Conservation (phyloP, 2,797 vertebrate species). For the Halcyon chelicuti region DNA sequence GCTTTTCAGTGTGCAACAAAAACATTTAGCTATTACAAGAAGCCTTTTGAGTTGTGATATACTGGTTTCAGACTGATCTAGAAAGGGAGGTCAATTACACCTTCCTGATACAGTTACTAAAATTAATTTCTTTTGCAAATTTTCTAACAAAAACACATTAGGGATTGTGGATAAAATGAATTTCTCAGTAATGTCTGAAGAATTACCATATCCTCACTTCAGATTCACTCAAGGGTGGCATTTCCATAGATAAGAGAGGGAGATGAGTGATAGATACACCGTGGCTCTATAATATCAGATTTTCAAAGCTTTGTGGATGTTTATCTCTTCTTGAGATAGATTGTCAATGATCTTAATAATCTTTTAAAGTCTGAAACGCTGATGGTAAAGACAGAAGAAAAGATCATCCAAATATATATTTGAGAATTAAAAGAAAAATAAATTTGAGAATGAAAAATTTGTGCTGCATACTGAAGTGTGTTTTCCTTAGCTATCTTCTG, state of each 20-base stretch:
- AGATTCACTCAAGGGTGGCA: background rate
- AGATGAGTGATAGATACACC: background rate
- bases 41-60: constrained; percentile 59
- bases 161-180: background rate
- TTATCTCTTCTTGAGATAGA: background rate
- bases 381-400: background rate
- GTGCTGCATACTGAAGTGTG: background rate
- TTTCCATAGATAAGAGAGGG: background rate
- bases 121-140: constrained; percentile 5
- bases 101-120: background rate
- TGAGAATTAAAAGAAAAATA: background rate
- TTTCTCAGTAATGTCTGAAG: background rate
- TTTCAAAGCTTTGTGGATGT: constrained; percentile 3
- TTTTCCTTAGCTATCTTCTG: background rate
- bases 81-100: constrained; percentile 58
- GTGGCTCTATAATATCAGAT: background rate
- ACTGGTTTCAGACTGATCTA: constrained; percentile 44
- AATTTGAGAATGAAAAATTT: background rate
- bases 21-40: constrained; percentile 56
- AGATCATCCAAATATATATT: background rate
- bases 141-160: constrained; percentile 16
- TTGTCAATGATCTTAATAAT: background rate
- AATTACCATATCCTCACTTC: background rate
- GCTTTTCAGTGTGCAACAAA: constrained; percentile 57
- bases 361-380: background rate